Percentiles rank a stretch among this genome's conserved stretches.
Conservation (phyloP, 2,113 vertebrate genomes). For the Sterrhoptilus dennistouni region DNA sequence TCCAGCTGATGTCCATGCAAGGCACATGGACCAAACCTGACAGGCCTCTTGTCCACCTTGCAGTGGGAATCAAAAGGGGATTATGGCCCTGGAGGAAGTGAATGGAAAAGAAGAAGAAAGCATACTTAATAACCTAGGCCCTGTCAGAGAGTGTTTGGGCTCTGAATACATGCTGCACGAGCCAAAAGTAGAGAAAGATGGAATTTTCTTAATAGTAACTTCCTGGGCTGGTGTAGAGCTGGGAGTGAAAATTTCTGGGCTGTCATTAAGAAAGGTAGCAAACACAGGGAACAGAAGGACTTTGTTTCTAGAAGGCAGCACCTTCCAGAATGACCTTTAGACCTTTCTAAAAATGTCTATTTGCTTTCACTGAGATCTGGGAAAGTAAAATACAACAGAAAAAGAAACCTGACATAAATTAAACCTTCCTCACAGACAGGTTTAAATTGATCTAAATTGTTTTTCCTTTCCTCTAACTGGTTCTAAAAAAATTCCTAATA, state of each 20-base stretch:
- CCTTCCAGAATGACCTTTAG: not conserved
- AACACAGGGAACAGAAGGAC: not conserved
- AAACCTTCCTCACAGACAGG: not conserved
- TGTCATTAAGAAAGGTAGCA: not conserved
- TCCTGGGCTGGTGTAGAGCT: not conserved
- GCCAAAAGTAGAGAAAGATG: not conserved
- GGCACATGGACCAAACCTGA: not conserved
- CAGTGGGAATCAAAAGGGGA: not conserved
- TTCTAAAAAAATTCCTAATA: not conserved
- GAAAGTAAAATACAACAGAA: not conserved
- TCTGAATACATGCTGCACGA: not conserved
- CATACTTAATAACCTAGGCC: not conserved
- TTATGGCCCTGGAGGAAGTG: not conserved
- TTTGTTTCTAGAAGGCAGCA: not conserved
- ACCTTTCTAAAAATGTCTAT: not conserved
- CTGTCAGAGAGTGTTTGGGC: not conserved
- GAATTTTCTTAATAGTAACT: not conserved
- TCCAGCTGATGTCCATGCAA: rapidly evolving
- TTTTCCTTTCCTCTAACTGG: not conserved
- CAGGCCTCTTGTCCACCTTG: not conserved
- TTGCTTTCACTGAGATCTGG: not conserved
- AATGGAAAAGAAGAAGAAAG: not conserved
- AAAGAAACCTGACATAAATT: not conserved
- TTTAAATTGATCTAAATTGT: not conserved
- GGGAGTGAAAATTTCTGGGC: not conserved